These are phyloP conservation scores for Zaprionus nigranus DNA, from an alignment of 1,140 invertebrate genomes.

Conservation along the genomic window DNA sequence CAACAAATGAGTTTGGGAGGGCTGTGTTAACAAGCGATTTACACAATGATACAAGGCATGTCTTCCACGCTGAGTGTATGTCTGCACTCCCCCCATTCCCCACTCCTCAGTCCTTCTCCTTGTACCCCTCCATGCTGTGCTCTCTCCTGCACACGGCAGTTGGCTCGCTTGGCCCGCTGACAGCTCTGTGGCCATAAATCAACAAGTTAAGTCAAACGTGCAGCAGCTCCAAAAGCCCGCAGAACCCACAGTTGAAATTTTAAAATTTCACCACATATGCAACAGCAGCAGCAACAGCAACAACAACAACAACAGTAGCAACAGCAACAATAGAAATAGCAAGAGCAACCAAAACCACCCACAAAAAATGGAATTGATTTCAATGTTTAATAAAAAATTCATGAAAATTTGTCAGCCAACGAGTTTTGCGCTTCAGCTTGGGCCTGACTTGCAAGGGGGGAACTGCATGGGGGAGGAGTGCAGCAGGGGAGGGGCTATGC, in stretches of 20 bases:
- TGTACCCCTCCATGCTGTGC: background rate
- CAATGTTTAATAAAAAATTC: constrained; percentile 83
- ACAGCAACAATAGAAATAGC: constrained; percentile 43
- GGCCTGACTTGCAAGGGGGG: constrained; percentile 7
- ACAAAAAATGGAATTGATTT: constrained; percentile 77
- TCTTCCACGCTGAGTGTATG: constrained; percentile 21
- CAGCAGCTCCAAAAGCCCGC: constrained; percentile 53
- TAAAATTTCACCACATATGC: constrained; percentile 64
- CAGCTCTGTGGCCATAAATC: constrained; percentile 78
- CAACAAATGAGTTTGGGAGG: constrained; percentile 64
- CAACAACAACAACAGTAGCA: background rate
- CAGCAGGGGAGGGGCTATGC: constrained; percentile 19
- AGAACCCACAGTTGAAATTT: constrained; percentile 43
- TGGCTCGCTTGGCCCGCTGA: constrained; percentile 60
- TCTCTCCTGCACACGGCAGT: constrained; percentile 61
- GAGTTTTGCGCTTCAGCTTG: constrained; percentile 39
- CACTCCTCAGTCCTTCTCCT: too few relatives aligned
- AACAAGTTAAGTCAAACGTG: constrained; percentile 83
- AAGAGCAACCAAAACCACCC: constrained; percentile 16
- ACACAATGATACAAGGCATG: constrained; percentile 65
- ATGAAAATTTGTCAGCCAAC: constrained; percentile 79
- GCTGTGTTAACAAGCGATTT: constrained; percentile 81
- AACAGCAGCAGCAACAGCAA: constrained; percentile 12
- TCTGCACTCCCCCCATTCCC: background rate
- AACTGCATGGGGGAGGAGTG: background rate